Evolutionary conservation across 2,113 vertebrate genomes (phyloP), one percentile per base, ranked within the genome.

Genomic region (Mobula birostris): DNA sequence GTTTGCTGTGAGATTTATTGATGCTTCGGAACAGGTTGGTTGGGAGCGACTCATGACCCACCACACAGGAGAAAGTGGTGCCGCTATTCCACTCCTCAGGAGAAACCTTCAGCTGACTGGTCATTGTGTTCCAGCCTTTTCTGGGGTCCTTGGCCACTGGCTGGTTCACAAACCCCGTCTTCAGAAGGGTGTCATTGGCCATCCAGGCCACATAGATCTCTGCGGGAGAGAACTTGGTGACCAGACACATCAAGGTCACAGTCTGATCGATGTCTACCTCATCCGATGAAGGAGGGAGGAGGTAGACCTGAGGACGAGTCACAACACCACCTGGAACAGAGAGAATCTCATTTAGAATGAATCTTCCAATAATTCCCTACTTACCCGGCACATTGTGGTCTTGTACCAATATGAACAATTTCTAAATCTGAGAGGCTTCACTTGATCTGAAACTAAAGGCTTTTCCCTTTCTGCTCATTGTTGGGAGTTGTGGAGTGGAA

Each of bases 1-100:
- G 95, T 96, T 97, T 97, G 96, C 97, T 96, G 0, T 95, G 95
- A 94, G 95, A 94, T 95, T 96, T 97, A 96, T 97, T 96, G 94
- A 97, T 94, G 70, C 95, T 96, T 95, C 94, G 96, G 96, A 96
- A 95, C 29, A 88, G 58, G 6, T 32, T 66, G 11, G 85, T 63
- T 0, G 95, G 96, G 82, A 95, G 94, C n/a, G 95, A 94, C 94
- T 97, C 96, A 0, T 97, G 97, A 61, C 77, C 96, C 27, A 97
- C 96, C 0, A 96, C 0, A 15, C 96, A 97, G 68, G 96, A 95
- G 91, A 72, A 96, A 5, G 91, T 4, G n/a, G 95, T 94, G 2
- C 97, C 97, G 0, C 32, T 14, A 0, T 0, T 95, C 97, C 97
- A 97, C 0, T 95, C 94, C 0, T 95, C 94, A 1, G 94, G 94